Evolutionary conservation across 2,113 vertebrate genomes (phyloP), one percentile per base, ranked within the genome.

Genomic region (Ovis canadensis): DNA sequence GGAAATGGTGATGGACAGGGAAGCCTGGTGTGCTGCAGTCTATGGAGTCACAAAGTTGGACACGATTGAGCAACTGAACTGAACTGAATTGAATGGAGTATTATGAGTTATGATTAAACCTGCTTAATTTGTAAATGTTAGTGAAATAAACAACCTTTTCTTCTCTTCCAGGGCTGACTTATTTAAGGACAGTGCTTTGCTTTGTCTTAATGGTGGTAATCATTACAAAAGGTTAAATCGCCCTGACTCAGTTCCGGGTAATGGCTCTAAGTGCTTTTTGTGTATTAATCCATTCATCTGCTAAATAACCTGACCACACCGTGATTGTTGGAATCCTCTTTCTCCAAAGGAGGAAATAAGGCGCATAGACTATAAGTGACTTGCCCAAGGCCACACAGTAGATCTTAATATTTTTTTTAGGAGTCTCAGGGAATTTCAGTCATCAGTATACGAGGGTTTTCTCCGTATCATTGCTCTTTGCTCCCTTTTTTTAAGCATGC

Each of bases 361-460:
- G 55, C 29, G 8, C 9, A n/a, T 40, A 60, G 10, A 36, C 6
- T 2, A 1, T 14, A 50, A 14, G 16, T 25, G 40, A 36, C 45
- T 36, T 92, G n/a, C 55, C 45, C 3, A 45, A 43, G 71, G 59
- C 16, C 43, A 87, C 67, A 23, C 36, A 8, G 3, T 40, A 23
- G 71, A 57, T 60, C 43, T 94, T 81, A 43, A 43, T 16, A 0
- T 78, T 71, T 89, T 59, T 96, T 90, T 96, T 59, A 71, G 95
- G 43, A 71, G 7, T 50, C 55, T 87, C 19, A 43, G 55, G 89
- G 85, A 94, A 77, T 85, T 17, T 15, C 36, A 83, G 13, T 48
- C 33, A 57, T 71, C 25, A 25, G 55, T 43, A 21, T 11, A 21
- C 3, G 3, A 4, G 9, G 9, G 6, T 45, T 67, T 74, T 40